These are phyloP conservation scores for Patella pellucida DNA, from an alignment of 2,888 invertebrate genomes.

Conservation along the genomic window DNA sequence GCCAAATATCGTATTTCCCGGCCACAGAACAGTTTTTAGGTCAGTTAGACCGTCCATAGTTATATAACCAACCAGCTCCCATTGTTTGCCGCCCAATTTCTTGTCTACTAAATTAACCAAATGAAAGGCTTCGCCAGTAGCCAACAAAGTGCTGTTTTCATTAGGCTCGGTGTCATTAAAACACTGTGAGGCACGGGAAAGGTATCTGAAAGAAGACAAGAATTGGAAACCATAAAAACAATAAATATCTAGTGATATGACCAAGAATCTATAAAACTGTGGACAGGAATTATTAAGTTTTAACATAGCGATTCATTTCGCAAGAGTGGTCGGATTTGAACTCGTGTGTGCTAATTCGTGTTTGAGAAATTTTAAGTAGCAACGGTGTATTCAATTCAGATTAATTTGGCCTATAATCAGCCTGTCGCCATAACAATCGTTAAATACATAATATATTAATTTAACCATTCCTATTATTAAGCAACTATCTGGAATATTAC, in stretches of 20 bases:
- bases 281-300: slow-evolving; percentile 3
- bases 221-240: no score
- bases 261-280: slow-evolving; percentile 9
- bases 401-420: no score
- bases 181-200: slow-evolving; percentile 5
- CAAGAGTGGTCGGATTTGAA: no score
- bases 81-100: slow-evolving; percentile 27
- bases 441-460: no score
- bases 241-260: not conserved
- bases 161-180: slow-evolving; percentile 10
- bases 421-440: no score
- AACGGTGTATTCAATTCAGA: no score
- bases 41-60: slow-evolving; percentile 66
- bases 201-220: slow-evolving; percentile 6
- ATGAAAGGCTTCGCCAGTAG: slow-evolving; percentile 37
- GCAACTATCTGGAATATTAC: no score
- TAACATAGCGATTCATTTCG: no score
- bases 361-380: no score
- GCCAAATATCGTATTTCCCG: slow-evolving; percentile 83
- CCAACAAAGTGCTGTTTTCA: slow-evolving; percentile 11
- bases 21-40: slow-evolving; percentile 90
- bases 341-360: no score
- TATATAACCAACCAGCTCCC: slow-evolving; percentile 58
- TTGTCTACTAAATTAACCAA: slow-evolving; percentile 45
- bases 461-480: no score